These are phyloP conservation scores for Vanessa cardui DNA, from an alignment of 2,888 invertebrate species.

Conservation along the genomic window DNA sequence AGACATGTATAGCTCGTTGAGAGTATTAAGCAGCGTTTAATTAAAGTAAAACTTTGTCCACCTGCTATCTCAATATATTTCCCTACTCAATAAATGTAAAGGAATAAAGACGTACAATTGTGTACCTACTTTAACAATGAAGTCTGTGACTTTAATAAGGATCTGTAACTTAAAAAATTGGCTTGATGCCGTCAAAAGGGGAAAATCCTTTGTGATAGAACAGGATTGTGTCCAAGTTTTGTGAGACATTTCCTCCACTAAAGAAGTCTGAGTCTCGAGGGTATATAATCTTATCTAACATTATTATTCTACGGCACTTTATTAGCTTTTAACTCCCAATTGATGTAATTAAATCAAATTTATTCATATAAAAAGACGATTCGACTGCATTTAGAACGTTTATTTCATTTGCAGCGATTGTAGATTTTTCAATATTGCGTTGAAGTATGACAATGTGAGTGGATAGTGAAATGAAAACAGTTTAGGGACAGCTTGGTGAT, in stretches of 20 bases:
- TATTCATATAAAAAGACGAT: constrained; percentile 25
- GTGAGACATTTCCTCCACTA: constrained; percentile 44
- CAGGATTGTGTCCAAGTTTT: constrained; percentile 48
- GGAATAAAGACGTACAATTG: constrained; percentile 36
- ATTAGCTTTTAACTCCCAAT: constrained; percentile 36
- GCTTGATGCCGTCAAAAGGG: constrained; percentile 48
- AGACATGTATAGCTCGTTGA: constrained; percentile 13
- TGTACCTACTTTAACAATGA: constrained; percentile 38
- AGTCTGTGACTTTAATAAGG: constrained; percentile 48
- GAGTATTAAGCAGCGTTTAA: constrained; percentile 25
- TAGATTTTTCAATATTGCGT: neutral
- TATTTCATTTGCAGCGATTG: constrained; percentile 8
- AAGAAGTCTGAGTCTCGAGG: constrained; percentile 44
- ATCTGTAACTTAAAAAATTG: constrained; percentile 49
- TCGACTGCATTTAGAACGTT: neutral
- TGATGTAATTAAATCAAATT: constrained; percentile 32
- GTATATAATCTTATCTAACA: constrained; percentile 43
- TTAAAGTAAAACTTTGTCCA: constrained; percentile 31
- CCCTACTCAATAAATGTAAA: constrained; percentile 34
- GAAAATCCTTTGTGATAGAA: constrained; percentile 50
- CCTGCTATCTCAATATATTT: constrained; percentile 28
- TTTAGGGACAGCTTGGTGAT: constrained; percentile 27
- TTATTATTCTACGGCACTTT: constrained; percentile 39
- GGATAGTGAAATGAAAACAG: neutral
- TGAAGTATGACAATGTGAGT: neutral